A percentile compares a stretch with the other conserved stretches of the same genome.
Evolutionary conservation across 2,888 invertebrate species (phyloP).

Genomic region (Patella depressa): DNA sequence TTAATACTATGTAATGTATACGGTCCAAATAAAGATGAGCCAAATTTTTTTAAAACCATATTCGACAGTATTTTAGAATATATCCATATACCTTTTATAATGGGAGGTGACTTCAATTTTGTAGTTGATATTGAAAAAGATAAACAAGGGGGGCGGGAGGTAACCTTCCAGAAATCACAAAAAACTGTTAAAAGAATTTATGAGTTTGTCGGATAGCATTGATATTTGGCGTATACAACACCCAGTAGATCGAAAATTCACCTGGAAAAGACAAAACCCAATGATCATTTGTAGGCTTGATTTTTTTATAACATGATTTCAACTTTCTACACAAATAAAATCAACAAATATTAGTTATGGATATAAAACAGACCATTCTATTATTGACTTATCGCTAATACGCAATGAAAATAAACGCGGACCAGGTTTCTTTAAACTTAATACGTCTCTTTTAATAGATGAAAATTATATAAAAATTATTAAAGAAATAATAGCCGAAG

Average conservation of each 20-base stretch:
- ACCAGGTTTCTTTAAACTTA: conserved; percentile 18
- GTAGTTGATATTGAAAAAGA: no score
- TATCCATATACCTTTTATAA: background rate
- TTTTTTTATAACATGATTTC: conserved; percentile 14
- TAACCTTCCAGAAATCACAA: no score
- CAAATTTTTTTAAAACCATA: no score
- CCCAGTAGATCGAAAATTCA: conserved; percentile 15
- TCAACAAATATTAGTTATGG: background rate
- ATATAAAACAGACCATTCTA: no score
- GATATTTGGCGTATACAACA: conserved; percentile 14
- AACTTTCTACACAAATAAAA: background rate
- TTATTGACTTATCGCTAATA: background rate
- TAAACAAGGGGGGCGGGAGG: no score
- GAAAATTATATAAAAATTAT: conserved; percentile 2
- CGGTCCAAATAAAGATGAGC: no score
- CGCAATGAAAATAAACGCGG: background rate
- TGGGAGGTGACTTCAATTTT: background rate
- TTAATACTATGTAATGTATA: no score
- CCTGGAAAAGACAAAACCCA: conserved; percentile 16
- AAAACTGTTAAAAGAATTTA: background rate
- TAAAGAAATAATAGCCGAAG: conserved; percentile 2
- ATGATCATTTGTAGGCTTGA: conserved; percentile 13
- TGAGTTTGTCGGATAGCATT: background rate
- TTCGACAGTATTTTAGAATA: no score
- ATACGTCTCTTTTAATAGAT: conserved; percentile 13